Conservation (phyloP, 2,797 vertebrate species). For the Phalloptychus januarius region DNA sequence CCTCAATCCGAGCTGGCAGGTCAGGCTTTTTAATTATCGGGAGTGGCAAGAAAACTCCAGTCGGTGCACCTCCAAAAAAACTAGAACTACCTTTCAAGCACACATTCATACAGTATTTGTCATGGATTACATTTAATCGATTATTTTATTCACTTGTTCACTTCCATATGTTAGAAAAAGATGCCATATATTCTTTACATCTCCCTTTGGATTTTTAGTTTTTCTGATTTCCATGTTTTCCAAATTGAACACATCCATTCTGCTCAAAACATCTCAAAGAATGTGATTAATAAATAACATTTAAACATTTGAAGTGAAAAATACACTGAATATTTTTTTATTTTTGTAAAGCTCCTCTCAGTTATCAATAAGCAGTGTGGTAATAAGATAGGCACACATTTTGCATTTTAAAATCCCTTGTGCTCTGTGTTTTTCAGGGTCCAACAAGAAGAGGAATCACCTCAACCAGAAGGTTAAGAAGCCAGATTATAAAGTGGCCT, state of each 20-base stretch:
- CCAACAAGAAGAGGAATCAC: constrained; percentile 90
- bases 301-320: background rate
- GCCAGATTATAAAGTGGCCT: constrained; percentile 96
- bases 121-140: background rate
- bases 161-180: background rate
- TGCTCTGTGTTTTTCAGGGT: constrained; percentile 69
- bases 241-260: background rate
- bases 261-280: background rate
- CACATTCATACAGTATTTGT: background rate
- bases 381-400: background rate
- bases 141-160: background rate
- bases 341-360: background rate
- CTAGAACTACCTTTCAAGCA: background rate
- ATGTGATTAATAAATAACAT: background rate
- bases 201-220: too few relatives aligned
- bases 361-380: background rate
- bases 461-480: constrained; percentile 88
- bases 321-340: background rate
- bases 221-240: background rate
- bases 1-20: too few relatives aligned
- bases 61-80: too few relatives aligned
- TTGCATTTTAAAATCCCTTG: background rate
- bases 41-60: too few relatives aligned
- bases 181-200: background rate
- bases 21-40: too few relatives aligned